Base-by-base conservation (phyloP, 2,113 vertebrate species). In the Callionymus lyra region DNA sequence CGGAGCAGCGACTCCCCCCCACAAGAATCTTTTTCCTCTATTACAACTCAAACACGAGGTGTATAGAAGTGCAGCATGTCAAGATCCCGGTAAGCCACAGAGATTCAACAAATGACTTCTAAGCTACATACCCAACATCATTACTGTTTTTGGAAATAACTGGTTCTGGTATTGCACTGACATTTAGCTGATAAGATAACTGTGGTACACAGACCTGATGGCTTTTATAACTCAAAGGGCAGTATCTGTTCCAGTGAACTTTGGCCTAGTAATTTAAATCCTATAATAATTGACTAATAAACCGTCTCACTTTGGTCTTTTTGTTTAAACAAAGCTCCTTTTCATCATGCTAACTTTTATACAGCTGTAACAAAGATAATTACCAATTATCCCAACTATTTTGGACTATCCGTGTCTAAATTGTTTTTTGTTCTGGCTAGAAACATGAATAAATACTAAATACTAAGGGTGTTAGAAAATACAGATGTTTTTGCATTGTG, bases 261-360 rank as follows among this genome's bases (percentile, higher is more conserved):
- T 27, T 10, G 13, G 19, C 33, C 19, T 12, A 16, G 44, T 38
- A 50, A 65, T 68, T 63, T 17, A 53, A 41, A 43, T 38, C 56
- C 55, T 56, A n/a, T 65, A 69, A 76, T 76, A 50, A 75, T 79
- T 76, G 78, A 79, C 76, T 48, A 35, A 56, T 72, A 53, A 67
- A 65, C 34, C 11, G 27, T 12, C 47, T 27, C 21, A 4, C 21
- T 27, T 27, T 8, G n/a, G n/a, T n/a, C n/a, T n/a, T n/a, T n/a
- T n/a, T n/a, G n/a, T n/a, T n/a, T n/a, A n/a, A n/a, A n/a, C n/a
- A n/a, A n/a, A n/a, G n/a, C n/a, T n/a, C n/a, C n/a, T n/a, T n/a
- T n/a, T n/a, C n/a, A n/a, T n/a, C n/a, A n/a, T n/a, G n/a, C n/a
- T n/a, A n/a, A n/a, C n/a, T n/a, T n/a, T n/a, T n/a, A n/a, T n/a